phyloP scores from a whole-genome alignment of 2,888 invertebrate species.

The Heliconius aoede region DNA sequence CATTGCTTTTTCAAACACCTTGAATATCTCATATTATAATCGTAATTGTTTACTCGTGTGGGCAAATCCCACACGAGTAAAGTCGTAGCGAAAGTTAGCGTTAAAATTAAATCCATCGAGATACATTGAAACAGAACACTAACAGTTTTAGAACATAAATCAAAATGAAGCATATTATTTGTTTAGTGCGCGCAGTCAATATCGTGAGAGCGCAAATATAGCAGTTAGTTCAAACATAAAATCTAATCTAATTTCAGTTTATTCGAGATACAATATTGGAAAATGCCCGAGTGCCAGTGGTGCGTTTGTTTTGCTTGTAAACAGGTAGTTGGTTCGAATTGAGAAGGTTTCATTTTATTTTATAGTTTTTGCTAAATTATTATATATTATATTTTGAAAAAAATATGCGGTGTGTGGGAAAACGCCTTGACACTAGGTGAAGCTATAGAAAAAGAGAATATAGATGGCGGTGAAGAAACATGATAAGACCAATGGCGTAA shows the following conservation, averaged over 20 bases:
- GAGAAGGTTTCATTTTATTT: no score
- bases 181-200: constrained; percentile 23
- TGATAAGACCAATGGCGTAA: no score
- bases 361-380: no score
- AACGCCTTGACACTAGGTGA: no score
- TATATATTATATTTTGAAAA: no score
- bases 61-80: neutral
- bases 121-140: neutral
- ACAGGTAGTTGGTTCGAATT: neutral
- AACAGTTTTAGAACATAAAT: constrained; percentile 1
- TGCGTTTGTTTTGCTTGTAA: neutral
- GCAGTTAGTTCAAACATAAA: constrained; percentile 5
- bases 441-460: no score
- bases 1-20: no score
- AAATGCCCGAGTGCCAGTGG: neutral
- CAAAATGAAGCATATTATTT: constrained; percentile 15
- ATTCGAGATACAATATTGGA: constrained; percentile 22
- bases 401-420: no score
- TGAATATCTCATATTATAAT: neutral
- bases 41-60: neutral
- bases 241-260: constrained; percentile 21
- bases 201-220: constrained; percentile 15
- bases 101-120: neutral
- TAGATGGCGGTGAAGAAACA: no score
- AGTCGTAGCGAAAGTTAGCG: neutral